Evolutionary conservation across 2,797 vertebrate species (phyloP), one percentile per base, ranked within the genome.

Genomic region (Furcifer pardalis): DNA sequence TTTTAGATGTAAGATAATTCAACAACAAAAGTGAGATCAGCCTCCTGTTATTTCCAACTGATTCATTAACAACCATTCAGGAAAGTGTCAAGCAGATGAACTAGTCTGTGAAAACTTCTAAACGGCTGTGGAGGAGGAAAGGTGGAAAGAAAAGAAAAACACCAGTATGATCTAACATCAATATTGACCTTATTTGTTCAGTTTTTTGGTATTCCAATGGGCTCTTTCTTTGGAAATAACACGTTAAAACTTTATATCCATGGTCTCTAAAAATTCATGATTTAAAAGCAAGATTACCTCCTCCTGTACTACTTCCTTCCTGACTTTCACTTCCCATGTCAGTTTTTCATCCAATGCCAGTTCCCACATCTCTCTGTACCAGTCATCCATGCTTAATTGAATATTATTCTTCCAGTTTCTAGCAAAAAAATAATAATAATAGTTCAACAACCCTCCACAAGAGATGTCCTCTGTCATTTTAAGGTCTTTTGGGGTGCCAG

Each of bases 21-120:
- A 82, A 32, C 59, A 71, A 49, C 52, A 77, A 77, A 82, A 77
- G n/a, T 73, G 19, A 32, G 32, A 32, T 13, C 19, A 77, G 25
- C 52, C 19, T 62, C 23, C n/a, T 30, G 77, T 86, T 52, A 32
- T 76, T 81, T 81, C 25, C 56, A 82, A 23, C 40, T 62, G 66
- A 21, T 76, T 77, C 56, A 86, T 82, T 82, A 86, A 77, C 52
- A 81, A 82, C 62, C 42, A 77, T 82, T 71, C 63, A 69, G 52
- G 42, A 49, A 76, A 60, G 21, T 76, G 52, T 81, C 72, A 82
- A 40, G 40, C 52, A 69, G n/a, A 52, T 46, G n/a, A 30, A 19
- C 6, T 25, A 1, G 4, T 44, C 62, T 30, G 27, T 69, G 52
- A 77, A 62, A 66, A 37, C 10, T 69, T 69, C 65, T 62, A 71